Base-by-base conservation (phyloP, 2,113 vertebrate genomes). In the Uria aalge region DNA sequence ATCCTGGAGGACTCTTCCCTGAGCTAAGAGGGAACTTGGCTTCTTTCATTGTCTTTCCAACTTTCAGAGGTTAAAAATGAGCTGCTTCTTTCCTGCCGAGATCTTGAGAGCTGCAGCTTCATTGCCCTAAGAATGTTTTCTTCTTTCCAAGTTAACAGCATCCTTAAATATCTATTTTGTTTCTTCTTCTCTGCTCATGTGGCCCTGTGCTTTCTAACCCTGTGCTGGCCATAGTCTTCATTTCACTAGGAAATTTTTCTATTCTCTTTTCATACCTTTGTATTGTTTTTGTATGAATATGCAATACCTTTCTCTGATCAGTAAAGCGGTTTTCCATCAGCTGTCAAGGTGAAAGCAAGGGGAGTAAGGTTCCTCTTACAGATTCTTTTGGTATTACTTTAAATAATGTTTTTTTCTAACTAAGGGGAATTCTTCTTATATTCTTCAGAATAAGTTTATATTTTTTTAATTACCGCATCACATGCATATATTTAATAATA, bases 401-500 rank as follows among this genome's bases (percentile, higher is more conserved):
- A 95, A 89, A 75, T 64, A 88, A 68, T 62, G 7, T 4, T 41
- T 64, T 76, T 90, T 78, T 57, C 91, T 95, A 94, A 67, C 93
- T 96, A 95, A 91, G 24, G 74, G 80, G 74, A 82, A 69, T 21
- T 78, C 52, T 21, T 78, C 52, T 77, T 69, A 40, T 50, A 73
- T 76, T 92, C 69, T 90, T 95, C 50, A 72, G 77, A 66, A 78
- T 29, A 79, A 69, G 32, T 94, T 91, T 81, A 55, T 81, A 47
- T 57, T 82, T 93, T 60, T 93, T 91, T 56, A 91, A 87, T 92
- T 83, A 93, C 43, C 5, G 17, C 40, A 77, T 92, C 89, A 80
- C 83, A 88, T 97, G 95, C 91, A 92, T 76, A 53, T 92, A 79
- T 79, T 86, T 75, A 72, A 66, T 95, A 77, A 89, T 67, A 89